Evolutionary conservation across 2,888 invertebrate genomes (phyloP).

Genomic region (Lochmaea crataegi): DNA sequence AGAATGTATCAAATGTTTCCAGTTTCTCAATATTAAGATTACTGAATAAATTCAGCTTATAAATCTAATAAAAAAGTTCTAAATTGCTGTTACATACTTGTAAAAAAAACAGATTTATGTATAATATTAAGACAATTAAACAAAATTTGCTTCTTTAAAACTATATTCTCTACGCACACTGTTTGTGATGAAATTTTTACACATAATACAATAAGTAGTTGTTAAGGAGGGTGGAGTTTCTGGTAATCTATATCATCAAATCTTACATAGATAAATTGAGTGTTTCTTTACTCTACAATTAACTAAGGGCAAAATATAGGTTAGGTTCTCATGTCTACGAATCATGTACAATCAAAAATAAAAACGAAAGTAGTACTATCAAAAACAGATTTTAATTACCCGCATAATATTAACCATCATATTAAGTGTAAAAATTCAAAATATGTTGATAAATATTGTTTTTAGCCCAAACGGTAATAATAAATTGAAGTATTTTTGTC

Average conservation of each 20-base stretch:
- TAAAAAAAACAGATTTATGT: slow-evolving; percentile 30
- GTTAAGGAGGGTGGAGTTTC: slow-evolving; percentile 28
- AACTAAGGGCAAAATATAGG: not conserved
- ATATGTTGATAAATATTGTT: not conserved
- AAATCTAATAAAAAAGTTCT: slow-evolving; percentile 22
- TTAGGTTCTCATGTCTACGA: not conserved
- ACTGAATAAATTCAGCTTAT: slow-evolving; percentile 23
- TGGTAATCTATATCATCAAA: slow-evolving; percentile 5
- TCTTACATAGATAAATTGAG: not conserved
- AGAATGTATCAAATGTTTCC: slow-evolving; percentile 15
- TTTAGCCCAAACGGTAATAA: not conserved
- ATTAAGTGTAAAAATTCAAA: not conserved
- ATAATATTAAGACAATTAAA: slow-evolving; percentile 21
- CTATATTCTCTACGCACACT: slow-evolving; percentile 45
- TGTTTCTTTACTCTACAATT: not conserved
- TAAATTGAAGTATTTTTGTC: too few relatives aligned
- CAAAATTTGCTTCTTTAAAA: slow-evolving; percentile 39
- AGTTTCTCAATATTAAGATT: slow-evolving; percentile 23
- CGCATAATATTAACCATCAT: not conserved
- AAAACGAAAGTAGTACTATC: not conserved
- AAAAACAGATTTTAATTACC: not conserved
- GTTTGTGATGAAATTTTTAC: slow-evolving; percentile 46
- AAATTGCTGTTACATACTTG: slow-evolving; percentile 33
- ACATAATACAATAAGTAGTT: slow-evolving; percentile 33
- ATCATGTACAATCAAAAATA: not conserved